Evolutionary conservation across 2,797 vertebrate species (phyloP), one percentile per base, ranked within the genome.

Genomic region (Spea hammondii): DNA sequence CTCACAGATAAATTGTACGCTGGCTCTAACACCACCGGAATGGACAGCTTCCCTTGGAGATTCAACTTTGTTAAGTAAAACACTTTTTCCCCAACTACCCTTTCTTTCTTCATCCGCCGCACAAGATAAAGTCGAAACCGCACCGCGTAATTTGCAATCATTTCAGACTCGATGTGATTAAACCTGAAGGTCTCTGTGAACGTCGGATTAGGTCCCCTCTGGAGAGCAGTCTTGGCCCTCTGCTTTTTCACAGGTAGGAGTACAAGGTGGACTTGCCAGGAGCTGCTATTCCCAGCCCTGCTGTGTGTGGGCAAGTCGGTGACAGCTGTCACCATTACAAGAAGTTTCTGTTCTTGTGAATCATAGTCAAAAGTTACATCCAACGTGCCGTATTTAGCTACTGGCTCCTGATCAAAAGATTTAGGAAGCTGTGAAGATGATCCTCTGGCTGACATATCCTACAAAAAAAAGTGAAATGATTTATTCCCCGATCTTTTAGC

Each of bases 11-110:
- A 90, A 79, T 87, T 92, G 87, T 96, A 97, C 89, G 95, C 95
- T 59, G 96, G 94, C 65, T 98, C 96, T 87, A 99, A 82, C 74
- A 93, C 95, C 87, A 99, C 94, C 14, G 96, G 96, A 83, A 98
- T 89, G 17, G 96, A 96, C 92, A 99, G 92, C 91, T 96, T 98
- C 86, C 96, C 97, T 91, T 99, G 97, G 87, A 98, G 95, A 89
- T 98, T 97, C 89, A 98, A 91, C 91, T 99, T 98, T 84, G 96
- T 98, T 91, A 99, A 94, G 91, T 96, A 96, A 92, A 98, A 98
- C 85, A 97, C 90, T 92, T 98, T 98, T 86, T 99, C 97, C 84
- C 97, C 97, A 48, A 98, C 94, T 89, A 95, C 91, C 90, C 95
- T 97, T 90, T 99, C 97, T 80, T 96, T 99, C 88, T 98, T 99